Evolutionary conservation across 2,113 vertebrate species (phyloP).

Genomic region (Gymnarchus niloticus): DNA sequence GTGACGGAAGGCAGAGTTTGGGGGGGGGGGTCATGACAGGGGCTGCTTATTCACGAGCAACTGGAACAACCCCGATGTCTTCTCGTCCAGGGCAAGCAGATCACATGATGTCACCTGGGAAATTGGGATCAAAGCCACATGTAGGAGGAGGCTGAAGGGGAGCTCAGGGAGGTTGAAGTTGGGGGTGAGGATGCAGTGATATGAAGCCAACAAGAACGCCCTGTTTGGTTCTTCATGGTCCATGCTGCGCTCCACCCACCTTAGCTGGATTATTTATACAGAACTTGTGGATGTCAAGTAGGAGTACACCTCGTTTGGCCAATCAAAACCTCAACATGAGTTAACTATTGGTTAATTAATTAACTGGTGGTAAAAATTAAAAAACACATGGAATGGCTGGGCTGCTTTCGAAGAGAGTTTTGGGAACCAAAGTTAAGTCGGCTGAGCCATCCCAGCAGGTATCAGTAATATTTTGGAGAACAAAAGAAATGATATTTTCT

Average conservation of each 20-base stretch:
- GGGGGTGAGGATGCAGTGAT: not conserved
- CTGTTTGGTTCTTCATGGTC: not conserved
- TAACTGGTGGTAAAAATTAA: too few relatives aligned
- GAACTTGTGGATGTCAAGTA: too few relatives aligned
- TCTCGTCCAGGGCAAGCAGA: slow-evolving; percentile 34
- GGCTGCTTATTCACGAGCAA: slow-evolving; percentile 34
- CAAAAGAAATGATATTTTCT: too few relatives aligned
- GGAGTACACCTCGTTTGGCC: too few relatives aligned
- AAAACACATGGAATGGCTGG: too few relatives aligned
- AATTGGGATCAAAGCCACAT: slow-evolving; percentile 25
- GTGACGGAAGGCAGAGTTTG: not conserved
- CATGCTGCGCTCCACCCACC: not conserved
- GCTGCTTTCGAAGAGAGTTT: too few relatives aligned
- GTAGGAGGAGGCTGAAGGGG: not conserved
- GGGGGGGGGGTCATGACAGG: not conserved
- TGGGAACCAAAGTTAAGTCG: too few relatives aligned
- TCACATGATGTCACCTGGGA: slow-evolving; percentile 39
- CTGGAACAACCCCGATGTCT: slow-evolving; percentile 38
- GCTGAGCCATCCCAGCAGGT: too few relatives aligned
- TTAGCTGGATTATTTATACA: not conserved
- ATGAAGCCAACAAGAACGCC: not conserved
- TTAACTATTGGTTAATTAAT: too few relatives aligned
- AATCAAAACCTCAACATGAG: too few relatives aligned
- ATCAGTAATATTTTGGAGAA: too few relatives aligned
- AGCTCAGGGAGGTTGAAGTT: not conserved